These are phyloP conservation scores for Steatocranus sp. DNA, from an alignment of 2,797 vertebrate genomes.

Conservation along the genomic window DNA sequence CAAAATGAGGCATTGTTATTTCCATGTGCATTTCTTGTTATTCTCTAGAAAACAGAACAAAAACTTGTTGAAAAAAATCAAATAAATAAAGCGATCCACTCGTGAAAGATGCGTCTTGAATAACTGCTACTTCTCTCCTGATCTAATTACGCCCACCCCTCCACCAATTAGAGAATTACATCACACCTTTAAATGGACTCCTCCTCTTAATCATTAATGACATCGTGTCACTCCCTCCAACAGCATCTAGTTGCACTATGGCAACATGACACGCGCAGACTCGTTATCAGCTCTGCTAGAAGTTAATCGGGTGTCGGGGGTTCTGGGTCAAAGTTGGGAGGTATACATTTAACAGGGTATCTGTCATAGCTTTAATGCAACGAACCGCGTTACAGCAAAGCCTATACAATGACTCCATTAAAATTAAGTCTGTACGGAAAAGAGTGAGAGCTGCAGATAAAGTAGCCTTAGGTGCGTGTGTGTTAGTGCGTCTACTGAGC, in stretches of 20 bases:
- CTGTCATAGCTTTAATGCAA: background rate
- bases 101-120: background rate
- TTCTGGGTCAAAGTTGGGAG: background rate
- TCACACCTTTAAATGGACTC: constrained; percentile 63
- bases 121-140: background rate
- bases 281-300: background rate
- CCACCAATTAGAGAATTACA: constrained; percentile 63
- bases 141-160: constrained; percentile 56
- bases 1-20: background rate
- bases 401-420: background rate
- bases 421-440: background rate
- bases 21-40: background rate
- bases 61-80: background rate
- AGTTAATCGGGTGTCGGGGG: background rate
- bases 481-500: background rate
- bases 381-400: background rate
- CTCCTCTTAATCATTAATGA: constrained; percentile 62
- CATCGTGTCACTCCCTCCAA: constrained; percentile 37
- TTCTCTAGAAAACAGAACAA: background rate
- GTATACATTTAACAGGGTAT: background rate
- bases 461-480: background rate
- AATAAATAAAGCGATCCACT: background rate
- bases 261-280: constrained; percentile 40
- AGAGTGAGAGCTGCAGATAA: background rate
- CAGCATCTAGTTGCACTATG: constrained; percentile 31